These are phyloP conservation scores for Herpetotheres cachinnans DNA, from an alignment of 2,113 vertebrate genomes.

Conservation along the genomic window DNA sequence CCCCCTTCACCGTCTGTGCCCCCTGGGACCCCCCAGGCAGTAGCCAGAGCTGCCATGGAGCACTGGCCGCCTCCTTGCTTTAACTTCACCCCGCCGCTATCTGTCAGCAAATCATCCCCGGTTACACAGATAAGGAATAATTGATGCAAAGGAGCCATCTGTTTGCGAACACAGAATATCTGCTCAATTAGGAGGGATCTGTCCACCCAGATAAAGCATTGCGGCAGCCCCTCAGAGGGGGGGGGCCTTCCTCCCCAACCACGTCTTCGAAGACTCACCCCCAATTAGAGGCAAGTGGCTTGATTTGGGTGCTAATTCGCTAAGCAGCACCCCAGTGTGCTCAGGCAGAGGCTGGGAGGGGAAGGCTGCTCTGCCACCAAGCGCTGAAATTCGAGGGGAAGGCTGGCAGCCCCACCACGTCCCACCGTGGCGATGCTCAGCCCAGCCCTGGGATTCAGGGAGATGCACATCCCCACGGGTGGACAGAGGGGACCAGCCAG, in stretches of 20 bases:
- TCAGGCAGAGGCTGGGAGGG: background rate
- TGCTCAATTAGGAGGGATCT: slow-evolving; percentile 76
- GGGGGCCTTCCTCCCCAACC: background rate
- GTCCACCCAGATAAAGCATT: slow-evolving; percentile 70
- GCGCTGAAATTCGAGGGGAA: background rate
- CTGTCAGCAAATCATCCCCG: slow-evolving; percentile 76
- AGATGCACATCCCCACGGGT: background rate
- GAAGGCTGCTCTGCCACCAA: background rate
- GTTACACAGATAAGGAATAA: slow-evolving; percentile 80
- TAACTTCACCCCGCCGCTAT: slow-evolving; percentile 14
- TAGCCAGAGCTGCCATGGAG: background rate
- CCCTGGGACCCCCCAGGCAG: background rate
- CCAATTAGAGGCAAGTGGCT: slow-evolving; percentile 58
- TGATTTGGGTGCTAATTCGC: slow-evolving; percentile 53
- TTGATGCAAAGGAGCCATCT: slow-evolving; percentile 85
- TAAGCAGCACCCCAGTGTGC: slow-evolving; percentile 21
- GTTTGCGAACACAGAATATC: slow-evolving; percentile 70
- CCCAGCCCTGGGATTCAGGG: no score
- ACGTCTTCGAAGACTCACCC: slow-evolving; percentile 73
- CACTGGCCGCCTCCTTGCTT: slow-evolving; percentile 5
- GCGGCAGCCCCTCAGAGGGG: slow-evolving; percentile 41
- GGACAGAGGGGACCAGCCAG: background rate
- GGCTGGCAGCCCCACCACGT: background rate
- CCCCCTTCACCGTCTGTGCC: background rate
- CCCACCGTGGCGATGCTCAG: background rate